Conservation (phyloP, 2,797 vertebrate genomes). For the Zenarchopterus dispar region DNA sequence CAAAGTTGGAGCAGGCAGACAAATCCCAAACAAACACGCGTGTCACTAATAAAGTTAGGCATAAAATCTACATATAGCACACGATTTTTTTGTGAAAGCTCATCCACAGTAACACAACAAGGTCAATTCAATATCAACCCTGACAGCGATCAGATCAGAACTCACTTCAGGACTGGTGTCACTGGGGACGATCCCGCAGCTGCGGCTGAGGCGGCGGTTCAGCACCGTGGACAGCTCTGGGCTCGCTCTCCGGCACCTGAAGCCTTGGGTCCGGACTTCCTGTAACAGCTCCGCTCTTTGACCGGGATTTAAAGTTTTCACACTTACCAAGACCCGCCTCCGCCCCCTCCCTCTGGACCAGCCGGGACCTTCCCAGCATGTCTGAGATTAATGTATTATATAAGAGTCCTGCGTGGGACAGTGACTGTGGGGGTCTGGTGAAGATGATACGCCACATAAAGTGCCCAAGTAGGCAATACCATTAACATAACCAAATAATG, state of each 20-base stretch:
- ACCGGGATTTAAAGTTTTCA: conserved; percentile 59
- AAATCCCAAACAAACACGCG: too few relatives aligned
- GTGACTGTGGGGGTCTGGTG: background rate
- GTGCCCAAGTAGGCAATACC: background rate
- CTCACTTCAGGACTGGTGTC: conserved; percentile 30
- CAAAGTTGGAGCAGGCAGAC: too few relatives aligned
- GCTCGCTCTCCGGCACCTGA: background rate
- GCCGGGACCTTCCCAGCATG: conserved; percentile 1
- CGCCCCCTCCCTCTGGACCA: conserved; percentile 14
- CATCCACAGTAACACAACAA: background rate
- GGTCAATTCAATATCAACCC: background rate
- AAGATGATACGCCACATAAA: too few relatives aligned
- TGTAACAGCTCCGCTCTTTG: conserved; percentile 33
- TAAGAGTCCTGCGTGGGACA: conserved; percentile 43
- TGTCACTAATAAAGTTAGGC: too few relatives aligned
- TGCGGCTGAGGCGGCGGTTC: conserved; percentile 22
- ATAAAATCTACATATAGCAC: too few relatives aligned
- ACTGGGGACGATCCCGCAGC: conserved; percentile 17
- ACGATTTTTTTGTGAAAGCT: conserved; percentile 8
- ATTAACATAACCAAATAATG: too few relatives aligned
- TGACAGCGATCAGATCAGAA: conserved; percentile 12
- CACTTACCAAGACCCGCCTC: conserved; percentile 50
- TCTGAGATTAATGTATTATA: conserved; percentile 42
- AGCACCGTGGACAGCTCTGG: conserved; percentile 55
- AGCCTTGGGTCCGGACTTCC: conserved; percentile 40